A percentile compares a stretch with the other conserved stretches of the same genome.
Evolutionary conservation across 2,888 invertebrate genomes (phyloP).

Genomic region (Erpobdella octoculata): DNA sequence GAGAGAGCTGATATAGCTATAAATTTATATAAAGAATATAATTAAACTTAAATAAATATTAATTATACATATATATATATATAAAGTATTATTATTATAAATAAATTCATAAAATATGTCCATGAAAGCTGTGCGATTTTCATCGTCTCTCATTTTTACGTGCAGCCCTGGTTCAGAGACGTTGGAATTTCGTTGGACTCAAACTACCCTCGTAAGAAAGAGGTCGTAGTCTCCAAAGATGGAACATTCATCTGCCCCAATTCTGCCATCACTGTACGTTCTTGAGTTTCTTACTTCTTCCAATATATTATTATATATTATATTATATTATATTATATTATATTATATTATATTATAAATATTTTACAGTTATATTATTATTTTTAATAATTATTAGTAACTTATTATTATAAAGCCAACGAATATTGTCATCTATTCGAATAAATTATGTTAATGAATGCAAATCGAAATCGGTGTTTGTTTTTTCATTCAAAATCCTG

Average conservation of each 20-base stretch:
- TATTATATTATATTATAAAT: not conserved
- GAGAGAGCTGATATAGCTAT: not conserved
- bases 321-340: not conserved
- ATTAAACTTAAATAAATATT: too few species aligned
- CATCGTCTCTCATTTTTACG: not conserved
- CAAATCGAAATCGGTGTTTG: too few species aligned
- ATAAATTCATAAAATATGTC: not conserved
- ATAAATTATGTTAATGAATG: not conserved
- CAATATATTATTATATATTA: not conserved
- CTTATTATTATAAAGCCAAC: too few species aligned
- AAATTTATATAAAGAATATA: not conserved
- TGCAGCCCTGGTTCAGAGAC: slow-evolving; percentile 19
- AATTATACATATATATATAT: too few species aligned
- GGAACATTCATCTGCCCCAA: slow-evolving; percentile 20
- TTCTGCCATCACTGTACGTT: slow-evolving; percentile 19
- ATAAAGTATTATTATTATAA: too few species aligned
- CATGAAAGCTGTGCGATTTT: not conserved
- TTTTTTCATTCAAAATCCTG: too few species aligned
- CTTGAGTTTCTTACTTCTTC: too few species aligned
- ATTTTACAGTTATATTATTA: not conserved
- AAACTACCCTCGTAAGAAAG: not conserved
- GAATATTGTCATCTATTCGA: too few species aligned
- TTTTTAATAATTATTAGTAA: not conserved
- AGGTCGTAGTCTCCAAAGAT: slow-evolving; percentile 4
- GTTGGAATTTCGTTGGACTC: slow-evolving; percentile 5